Evolutionary conservation across 1,140 invertebrate species (phyloP), one percentile per base, ranked within the genome.

Genomic region (Diuraphis noxia): DNA sequence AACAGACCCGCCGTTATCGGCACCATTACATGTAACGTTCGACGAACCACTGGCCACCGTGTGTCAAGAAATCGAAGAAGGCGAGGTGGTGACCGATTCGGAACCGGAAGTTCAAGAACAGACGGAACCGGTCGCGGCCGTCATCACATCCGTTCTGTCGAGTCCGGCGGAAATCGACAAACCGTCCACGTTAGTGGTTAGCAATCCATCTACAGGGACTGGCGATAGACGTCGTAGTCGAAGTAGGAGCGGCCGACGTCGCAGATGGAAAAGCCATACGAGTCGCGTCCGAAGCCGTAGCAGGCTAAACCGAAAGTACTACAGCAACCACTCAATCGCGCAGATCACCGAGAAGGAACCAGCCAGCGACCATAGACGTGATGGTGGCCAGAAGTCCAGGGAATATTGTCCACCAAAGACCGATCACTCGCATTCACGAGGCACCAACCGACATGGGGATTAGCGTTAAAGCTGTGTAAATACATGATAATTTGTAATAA

Each of bases 1-100:
- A 1, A 4, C 10, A 13, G 30, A 13, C 13, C 4, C 56, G 56
- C n/a, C 52, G 52, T 3, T 10, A 56, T 30, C 56, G 10, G 56
- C 17, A 30, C 13, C n/a, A 5, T n/a, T 72, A 6, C 56, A 72
- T 13, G 30, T 72, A 6, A 72, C 56, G 10, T 72, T 72, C 30
- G 56, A n/a, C n/a, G 4, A n/a, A 72, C 56, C 56, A 2, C 56
- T 72, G 30, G 56, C 56, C n/a, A 72, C 56, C 30, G 56, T 72
- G 13, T 72, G 0, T n/a, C 56, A 5, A 10, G 56, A 17, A n/a
- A 72, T 13, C 13, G 30, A 1, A 10, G 30, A 17, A 13, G 30
- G 4, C 56, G 8, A 10, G 0, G 2, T 7, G 25, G 4, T 3
- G 0, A 3, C 8, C 56, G 30, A 17, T n/a, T 0, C 25, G 25